Percentiles rank a stretch among this genome's conserved stretches.
Evolutionary conservation across 2,113 vertebrate species (phyloP).

Genomic region (Rhadina sibilatrix): DNA sequence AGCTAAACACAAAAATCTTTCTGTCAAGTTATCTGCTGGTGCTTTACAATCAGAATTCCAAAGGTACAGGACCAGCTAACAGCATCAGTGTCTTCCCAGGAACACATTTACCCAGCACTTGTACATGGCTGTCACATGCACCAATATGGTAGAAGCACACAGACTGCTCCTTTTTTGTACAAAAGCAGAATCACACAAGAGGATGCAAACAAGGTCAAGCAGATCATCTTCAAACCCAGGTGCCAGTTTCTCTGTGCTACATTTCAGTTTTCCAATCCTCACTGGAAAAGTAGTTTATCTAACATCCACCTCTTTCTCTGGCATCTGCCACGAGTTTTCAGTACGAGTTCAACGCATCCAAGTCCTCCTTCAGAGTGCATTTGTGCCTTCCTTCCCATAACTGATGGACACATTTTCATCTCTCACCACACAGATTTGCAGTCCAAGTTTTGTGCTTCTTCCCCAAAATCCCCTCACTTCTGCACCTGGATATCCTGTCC

Average conservation of each 20-base stretch:
- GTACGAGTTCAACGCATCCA: neutral
- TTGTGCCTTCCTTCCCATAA: neutral
- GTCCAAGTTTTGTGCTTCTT: neutral
- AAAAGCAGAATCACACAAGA: neutral
- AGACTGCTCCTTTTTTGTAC: neutral
- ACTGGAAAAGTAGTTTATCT: neutral
- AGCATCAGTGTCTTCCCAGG: neutral
- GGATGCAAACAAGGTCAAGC: neutral
- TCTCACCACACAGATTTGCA: neutral
- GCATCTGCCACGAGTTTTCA: neutral
- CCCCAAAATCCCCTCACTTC: neutral
- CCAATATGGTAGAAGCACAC: fast-evolving
- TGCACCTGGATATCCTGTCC: neutral
- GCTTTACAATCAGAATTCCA: neutral
- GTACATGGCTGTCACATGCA: fast-evolving
- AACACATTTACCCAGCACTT: neutral
- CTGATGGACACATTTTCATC: neutral
- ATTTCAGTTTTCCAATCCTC: neutral
- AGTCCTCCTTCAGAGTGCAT: neutral
- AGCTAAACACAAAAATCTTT: neutral
- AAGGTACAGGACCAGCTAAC: neutral
- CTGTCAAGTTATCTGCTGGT: neutral
- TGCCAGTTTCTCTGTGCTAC: neutral
- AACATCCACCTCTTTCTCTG: neutral
- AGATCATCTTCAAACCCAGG: neutral